Percentiles rank a stretch among this genome's conserved stretches.
phyloP scores from a whole-genome alignment of 2,888 invertebrate genomes.

The Spicauda simplicius region DNA sequence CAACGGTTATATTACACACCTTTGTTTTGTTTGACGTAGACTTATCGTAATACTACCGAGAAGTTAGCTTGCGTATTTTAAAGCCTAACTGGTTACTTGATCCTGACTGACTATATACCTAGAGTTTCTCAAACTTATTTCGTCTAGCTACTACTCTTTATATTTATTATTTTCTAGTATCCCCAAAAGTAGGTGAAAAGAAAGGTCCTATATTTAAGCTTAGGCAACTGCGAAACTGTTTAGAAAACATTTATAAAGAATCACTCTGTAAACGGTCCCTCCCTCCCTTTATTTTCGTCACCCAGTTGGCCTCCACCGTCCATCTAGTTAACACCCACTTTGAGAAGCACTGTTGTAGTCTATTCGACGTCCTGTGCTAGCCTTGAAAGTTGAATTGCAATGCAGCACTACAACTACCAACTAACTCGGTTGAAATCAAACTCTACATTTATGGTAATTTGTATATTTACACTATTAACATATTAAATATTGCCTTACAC shows the following conservation, averaged over 20 bases:
- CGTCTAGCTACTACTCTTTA: no score
- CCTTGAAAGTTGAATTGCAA: constrained; percentile 64
- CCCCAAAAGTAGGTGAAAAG: no score
- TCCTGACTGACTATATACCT: constrained; percentile 30
- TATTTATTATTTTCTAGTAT: no score
- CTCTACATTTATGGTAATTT: constrained; percentile 61
- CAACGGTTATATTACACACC: constrained; percentile 1
- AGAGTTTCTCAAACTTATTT: no score
- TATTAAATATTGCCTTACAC: constrained; percentile 9
- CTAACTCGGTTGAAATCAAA: constrained; percentile 47
- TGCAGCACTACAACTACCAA: constrained; percentile 62
- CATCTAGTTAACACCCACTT: neutral
- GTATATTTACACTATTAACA: constrained; percentile 62
- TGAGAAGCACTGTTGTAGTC: constrained; percentile 41
- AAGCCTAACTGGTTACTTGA: constrained; percentile 31
- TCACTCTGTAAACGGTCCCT: no score
- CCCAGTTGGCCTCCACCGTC: no score
- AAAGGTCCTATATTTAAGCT: no score
- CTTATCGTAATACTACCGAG: constrained; percentile 14
- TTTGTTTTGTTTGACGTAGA: constrained; percentile 18
- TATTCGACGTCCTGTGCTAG: constrained; percentile 57
- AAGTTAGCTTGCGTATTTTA: constrained; percentile 9
- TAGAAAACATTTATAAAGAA: no score
- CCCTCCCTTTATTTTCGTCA: no score
- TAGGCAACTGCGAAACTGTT: no score